Percentiles rank a stretch among this genome's conserved stretches.
Conservation (phyloP, 2,888 invertebrate genomes). For the Diabrotica balteata region DNA sequence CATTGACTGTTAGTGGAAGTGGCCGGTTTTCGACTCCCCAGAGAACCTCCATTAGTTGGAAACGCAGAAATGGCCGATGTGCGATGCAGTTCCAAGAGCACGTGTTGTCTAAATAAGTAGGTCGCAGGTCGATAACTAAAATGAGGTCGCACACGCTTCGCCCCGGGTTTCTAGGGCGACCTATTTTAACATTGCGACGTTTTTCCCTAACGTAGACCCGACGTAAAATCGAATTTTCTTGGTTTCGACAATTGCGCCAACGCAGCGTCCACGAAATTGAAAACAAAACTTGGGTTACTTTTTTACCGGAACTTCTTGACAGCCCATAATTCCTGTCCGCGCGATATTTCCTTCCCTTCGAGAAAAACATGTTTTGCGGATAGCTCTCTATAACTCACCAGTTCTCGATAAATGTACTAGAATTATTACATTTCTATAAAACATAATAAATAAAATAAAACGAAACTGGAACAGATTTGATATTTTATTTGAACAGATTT, state of each 20-base stretch:
- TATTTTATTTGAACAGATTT: too few relatives aligned
- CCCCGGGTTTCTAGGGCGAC: slow-evolving; percentile 52
- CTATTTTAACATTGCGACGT: slow-evolving; percentile 39
- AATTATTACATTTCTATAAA: too few relatives aligned
- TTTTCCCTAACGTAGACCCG: slow-evolving; percentile 12
- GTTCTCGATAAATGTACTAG: too few relatives aligned
- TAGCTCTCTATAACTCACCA: too few relatives aligned
- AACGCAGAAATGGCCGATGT: slow-evolving; percentile 15
- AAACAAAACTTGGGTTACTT: background rate
- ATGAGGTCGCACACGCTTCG: slow-evolving; percentile 52
- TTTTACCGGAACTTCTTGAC: too few relatives aligned
- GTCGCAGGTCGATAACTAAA: slow-evolving; percentile 54
- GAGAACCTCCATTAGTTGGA: slow-evolving; percentile 11
- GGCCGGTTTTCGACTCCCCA: slow-evolving; percentile 1
- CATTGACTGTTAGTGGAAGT: slow-evolving; percentile 15
- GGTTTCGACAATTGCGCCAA: background rate
- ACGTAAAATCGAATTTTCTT: slow-evolving; percentile 16
- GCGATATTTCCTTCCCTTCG: too few relatives aligned
- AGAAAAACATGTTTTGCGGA: too few relatives aligned
- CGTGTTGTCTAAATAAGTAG: slow-evolving; percentile 53
- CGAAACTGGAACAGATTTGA: too few relatives aligned
- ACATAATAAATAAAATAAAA: too few relatives aligned
- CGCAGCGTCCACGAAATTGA: background rate
- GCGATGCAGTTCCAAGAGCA: slow-evolving; percentile 41
- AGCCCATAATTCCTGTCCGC: too few relatives aligned